These are phyloP conservation scores for Scaptomyza montana DNA, from an alignment of 1,140 invertebrate genomes.

Conservation along the genomic window DNA sequence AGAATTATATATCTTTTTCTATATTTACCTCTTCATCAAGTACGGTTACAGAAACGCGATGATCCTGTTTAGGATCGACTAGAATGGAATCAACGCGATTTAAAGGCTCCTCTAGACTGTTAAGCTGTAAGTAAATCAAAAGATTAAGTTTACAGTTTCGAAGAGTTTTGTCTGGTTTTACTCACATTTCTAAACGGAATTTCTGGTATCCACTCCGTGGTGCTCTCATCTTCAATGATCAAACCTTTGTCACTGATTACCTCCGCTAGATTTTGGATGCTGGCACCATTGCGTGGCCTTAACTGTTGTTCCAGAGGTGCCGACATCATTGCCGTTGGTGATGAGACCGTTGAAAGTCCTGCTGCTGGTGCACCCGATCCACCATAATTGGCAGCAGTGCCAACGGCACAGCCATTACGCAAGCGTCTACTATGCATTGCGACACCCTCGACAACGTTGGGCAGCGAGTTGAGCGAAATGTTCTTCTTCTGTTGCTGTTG, in stretches of 20 bases:
- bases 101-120: conserved; percentile 71
- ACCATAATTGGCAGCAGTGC: background rate
- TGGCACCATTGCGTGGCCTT: conserved; percentile 62
- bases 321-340: conserved; percentile 70
- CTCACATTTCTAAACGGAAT: conserved; percentile 95
- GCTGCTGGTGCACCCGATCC: conserved; percentile 28
- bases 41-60: conserved; percentile 72
- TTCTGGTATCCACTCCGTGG: conserved; percentile 94
- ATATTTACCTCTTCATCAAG: conserved; percentile 75
- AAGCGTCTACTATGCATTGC: conserved; percentile 61
- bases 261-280: conserved; percentile 67
- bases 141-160: background rate
- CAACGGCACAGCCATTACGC: conserved; percentile 47
- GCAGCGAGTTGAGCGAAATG: conserved; percentile 76
- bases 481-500: conserved; percentile 80
- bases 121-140: conserved; percentile 46
- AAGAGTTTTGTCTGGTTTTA: conserved; percentile 1
- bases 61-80: conserved; percentile 69
- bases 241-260: conserved; percentile 74
- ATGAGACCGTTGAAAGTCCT: conserved; percentile 70
- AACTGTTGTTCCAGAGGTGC: conserved; percentile 65
- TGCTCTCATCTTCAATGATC: conserved; percentile 89
- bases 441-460: conserved; percentile 79
- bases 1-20: no score
- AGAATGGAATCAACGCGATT: conserved; percentile 76